Evolutionary conservation across 2,797 vertebrate genomes (phyloP).

Genomic region (Tapirus indicus): DNA sequence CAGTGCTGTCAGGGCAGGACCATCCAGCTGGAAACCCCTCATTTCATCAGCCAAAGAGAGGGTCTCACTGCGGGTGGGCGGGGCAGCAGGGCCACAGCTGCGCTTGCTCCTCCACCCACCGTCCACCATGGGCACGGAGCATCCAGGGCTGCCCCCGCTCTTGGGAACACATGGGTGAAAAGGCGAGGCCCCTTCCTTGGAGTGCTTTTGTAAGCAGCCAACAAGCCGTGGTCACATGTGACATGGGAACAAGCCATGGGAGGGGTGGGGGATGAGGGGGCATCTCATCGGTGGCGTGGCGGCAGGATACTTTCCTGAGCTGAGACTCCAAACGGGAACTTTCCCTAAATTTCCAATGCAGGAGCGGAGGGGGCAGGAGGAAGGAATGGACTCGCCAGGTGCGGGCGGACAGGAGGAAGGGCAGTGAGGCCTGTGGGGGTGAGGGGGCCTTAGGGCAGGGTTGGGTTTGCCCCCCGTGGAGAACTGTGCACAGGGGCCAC

Average conservation of each 20-base stretch:
- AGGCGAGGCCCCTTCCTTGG: not conserved
- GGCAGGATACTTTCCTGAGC: not conserved
- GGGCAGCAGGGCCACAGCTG: not conserved
- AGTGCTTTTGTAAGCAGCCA: not conserved
- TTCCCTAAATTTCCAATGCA: not conserved
- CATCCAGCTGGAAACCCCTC: not conserved
- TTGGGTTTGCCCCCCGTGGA: not conserved
- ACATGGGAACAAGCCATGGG: not conserved
- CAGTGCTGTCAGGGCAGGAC: not conserved
- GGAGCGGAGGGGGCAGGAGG: not conserved
- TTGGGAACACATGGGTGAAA: not conserved
- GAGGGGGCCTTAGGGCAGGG: rapidly evolving
- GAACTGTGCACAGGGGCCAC: not conserved
- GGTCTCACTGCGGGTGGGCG: not conserved
- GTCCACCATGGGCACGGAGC: rapidly evolving
- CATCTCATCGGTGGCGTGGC: not conserved
- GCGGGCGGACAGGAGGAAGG: no score
- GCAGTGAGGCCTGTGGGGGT: not conserved
- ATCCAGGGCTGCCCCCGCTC: not conserved
- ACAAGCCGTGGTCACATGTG: not conserved
- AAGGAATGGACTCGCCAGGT: not conserved
- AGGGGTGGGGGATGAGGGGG: not conserved
- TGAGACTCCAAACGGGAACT: not conserved
- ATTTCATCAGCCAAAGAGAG: not conserved
- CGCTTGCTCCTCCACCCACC: no score